Evolutionary conservation across 2,888 invertebrate species (phyloP), one percentile per base, ranked within the genome.

Genomic region (Aphodius sticticus): DNA sequence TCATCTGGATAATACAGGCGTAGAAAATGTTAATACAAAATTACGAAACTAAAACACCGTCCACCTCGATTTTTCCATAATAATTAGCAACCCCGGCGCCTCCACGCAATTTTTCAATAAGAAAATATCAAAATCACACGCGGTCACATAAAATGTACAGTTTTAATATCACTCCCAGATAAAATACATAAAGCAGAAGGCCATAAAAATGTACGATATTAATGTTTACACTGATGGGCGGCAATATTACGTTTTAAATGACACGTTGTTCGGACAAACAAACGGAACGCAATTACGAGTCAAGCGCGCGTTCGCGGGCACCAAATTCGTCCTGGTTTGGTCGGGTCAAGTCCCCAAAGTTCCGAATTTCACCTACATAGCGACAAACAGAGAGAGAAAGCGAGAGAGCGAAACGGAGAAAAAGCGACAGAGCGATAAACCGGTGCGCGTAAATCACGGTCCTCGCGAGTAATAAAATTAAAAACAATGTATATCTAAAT

Each of bases 401-500:
- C 74, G 35, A n/a, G n/a, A 74, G 74, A 6, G 35, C 71, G 53
- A 76, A 77, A 15, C 69, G 76, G 53, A 76, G 72, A 53, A 16
- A 69, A 77, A 71, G 71, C 53, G 53, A 53, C 9, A 53, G 53
- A 53, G 53, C 72, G 69, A 76, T 77, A 79, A 77, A 79, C 76
- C 72, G 15, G 37, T 38, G 35, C 35, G 26, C 38, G 70, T 80
- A 80, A 77, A 80, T 80, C 80, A 77, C 76, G 9, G 12, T 9
- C 53, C 53, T 12, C 53, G 53, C 53, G 69, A 35, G 16, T 80
- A 80, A 80, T 80, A 77, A 80, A 80, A 80, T 80, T 80, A 80
- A 79, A 79, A 77, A 72, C 79, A 77, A 79, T 79, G 79, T 79
- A 77, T 76, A 79, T 79, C 79, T 79, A 77, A 79, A 79, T 79